Evolutionary conservation across 2,888 invertebrate species (phyloP).

Genomic region (Perdita meconis): DNA sequence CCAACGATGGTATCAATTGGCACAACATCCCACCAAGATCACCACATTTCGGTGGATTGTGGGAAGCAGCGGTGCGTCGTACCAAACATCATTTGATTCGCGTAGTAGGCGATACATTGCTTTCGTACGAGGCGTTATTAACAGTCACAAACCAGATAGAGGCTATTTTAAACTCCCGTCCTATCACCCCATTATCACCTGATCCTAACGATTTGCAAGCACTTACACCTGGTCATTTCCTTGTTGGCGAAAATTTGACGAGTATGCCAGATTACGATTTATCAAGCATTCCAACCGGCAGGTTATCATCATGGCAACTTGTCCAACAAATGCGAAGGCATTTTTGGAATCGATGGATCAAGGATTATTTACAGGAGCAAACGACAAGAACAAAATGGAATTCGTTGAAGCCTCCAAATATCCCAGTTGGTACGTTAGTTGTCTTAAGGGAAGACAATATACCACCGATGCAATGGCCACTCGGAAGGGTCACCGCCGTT

Average conservation of each 20-base stretch:
- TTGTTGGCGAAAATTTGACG: not conserved
- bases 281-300: not conserved
- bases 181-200: not conserved
- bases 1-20: no score
- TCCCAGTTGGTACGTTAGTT: not conserved
- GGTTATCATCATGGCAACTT: slow-evolving; percentile 4
- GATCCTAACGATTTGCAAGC: not conserved
- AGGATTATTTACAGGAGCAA: slow-evolving; percentile 1
- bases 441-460: not conserved
- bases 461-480: not conserved
- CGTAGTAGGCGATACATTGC: no score
- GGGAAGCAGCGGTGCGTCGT: no score
- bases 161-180: not conserved
- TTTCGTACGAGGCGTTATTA: no score
- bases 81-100: no score
- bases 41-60: no score
- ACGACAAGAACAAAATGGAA: not conserved
- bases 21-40: no score
- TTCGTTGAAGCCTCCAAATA: not conserved
- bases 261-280: slow-evolving; percentile 3
- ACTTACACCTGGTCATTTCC: not conserved
- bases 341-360: no score
- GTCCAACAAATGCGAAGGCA: slow-evolving; percentile 1
- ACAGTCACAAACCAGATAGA: no score
- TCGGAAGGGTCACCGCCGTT: slow-evolving; percentile 2